Conservation (phyloP, 2,888 invertebrate species). For the Barypeithes pellucidus region DNA sequence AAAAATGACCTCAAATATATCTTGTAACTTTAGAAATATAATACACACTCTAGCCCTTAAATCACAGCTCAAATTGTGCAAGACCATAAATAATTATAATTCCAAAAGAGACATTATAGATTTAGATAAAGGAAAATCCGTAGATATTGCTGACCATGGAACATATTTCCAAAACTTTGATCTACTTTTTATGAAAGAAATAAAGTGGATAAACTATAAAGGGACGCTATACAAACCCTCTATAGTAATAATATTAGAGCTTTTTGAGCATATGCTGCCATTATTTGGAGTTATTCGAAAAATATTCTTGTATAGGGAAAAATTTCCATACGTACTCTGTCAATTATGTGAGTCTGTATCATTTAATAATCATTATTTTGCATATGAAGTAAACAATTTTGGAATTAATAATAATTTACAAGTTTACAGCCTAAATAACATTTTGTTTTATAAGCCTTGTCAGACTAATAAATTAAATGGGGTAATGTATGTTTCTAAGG, state of each 20-base stretch:
- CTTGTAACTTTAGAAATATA: neutral
- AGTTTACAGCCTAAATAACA: neutral
- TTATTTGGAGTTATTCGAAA: too few relatives aligned
- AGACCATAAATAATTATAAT: neutral
- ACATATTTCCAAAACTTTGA: neutral
- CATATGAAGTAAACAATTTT: neutral
- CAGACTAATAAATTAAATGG: neutral
- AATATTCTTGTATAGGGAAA: too few relatives aligned
- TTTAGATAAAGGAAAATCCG: neutral
- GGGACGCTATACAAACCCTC: neutral
- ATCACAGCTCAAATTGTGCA: neutral
- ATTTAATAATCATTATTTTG: neutral
- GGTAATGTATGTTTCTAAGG: neutral
- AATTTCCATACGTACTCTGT: neutral
- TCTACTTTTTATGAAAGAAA: neutral
- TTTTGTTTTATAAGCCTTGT: neutral
- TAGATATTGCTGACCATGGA: neutral
- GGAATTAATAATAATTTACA: neutral
- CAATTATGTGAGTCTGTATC: neutral
- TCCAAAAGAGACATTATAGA: neutral
- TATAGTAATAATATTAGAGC: neutral
- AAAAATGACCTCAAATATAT: neutral
- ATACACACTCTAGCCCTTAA: conserved; percentile 1
- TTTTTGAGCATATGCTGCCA: neutral
- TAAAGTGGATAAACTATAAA: neutral